Evolutionary conservation across 2,797 vertebrate genomes (phyloP), one percentile per base, ranked within the genome.

Genomic region (Streptopelia turtur): DNA sequence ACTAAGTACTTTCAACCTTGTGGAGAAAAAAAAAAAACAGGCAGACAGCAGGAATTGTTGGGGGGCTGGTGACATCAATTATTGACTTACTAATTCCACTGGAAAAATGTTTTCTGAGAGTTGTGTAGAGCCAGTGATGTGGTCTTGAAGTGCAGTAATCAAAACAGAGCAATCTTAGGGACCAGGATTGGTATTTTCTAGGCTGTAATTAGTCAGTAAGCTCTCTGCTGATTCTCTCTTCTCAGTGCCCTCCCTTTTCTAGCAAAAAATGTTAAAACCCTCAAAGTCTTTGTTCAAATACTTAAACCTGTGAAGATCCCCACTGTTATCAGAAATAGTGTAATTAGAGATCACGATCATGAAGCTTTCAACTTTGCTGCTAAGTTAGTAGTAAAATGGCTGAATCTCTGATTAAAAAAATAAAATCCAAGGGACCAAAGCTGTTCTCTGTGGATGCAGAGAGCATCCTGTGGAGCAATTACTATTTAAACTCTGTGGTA

Each of bases 131-230:
- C 60, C 31, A 68, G 55, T 4, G 8, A 53, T 0, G 1, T 1
- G 5, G 66, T 79, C 59, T 87, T 77, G 52, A 91, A 95, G 66
- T 76, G 66, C 55, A 65, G 39, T 72, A 95, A 88, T 96, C 80
- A 96, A 89, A 83, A 39, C n/a, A 75, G 37, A 59, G 53, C 86
- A 91, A 76, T 81, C 63, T 91, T 72, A 56, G 84, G 52, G 65
- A 83, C 47, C 15, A 83, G 35, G n/a, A 86, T 64, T 27, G 9
- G 11, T 82, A 72, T 94, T 91, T 91, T 66, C 83, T 70, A 82
- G 43, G 59, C 59, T 87, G 49, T 89, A 96, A 96, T 96, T 94
- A 96, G 66, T 82, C 70, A 60, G 66, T 77, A 66, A 93, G 80
- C n/a, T 95, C 72, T 89, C 89, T 81, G 47, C 80, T 90, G 64